A percentile compares a stretch with the other conserved stretches of the same genome.
Conservation (phyloP, 2,113 vertebrate species). For the Sclerurus mexicanus region DNA sequence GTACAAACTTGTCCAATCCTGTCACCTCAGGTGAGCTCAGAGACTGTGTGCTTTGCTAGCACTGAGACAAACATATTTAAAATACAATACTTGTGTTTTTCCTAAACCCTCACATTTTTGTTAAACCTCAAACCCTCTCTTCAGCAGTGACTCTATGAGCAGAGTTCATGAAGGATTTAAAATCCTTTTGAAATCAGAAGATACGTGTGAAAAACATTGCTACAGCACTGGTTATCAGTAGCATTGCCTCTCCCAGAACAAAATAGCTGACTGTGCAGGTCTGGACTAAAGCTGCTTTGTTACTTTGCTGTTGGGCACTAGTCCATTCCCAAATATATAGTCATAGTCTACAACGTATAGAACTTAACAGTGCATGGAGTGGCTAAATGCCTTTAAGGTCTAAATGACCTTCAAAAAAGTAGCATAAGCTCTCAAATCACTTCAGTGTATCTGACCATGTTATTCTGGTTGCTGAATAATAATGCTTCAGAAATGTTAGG, state of each 20-base stretch:
- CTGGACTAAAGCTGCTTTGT: not conserved
- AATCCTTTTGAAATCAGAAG: not conserved
- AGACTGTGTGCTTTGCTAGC: not conserved
- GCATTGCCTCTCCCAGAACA: not conserved
- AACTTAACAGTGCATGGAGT: not conserved
- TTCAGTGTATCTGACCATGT: not conserved
- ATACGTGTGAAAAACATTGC: not conserved
- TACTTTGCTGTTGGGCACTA: not conserved
- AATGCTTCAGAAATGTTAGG: not conserved
- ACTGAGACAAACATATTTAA: not conserved
- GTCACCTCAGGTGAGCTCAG: not conserved
- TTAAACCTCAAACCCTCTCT: not conserved
- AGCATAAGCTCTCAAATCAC: not conserved
- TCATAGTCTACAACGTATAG: not conserved
- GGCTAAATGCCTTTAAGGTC: not conserved
- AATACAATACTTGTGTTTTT: not conserved
- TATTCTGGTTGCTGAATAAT: not conserved
- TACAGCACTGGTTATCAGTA: not conserved
- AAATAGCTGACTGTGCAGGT: accelerated
- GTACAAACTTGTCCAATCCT: not conserved
- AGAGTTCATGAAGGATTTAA: not conserved
- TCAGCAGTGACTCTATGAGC: not conserved
- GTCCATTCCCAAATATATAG: not conserved
- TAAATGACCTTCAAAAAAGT: not conserved
- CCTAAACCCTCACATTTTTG: not conserved